phyloP scores from a whole-genome alignment of 2,797 vertebrate species.

The Hirundo rustica region DNA sequence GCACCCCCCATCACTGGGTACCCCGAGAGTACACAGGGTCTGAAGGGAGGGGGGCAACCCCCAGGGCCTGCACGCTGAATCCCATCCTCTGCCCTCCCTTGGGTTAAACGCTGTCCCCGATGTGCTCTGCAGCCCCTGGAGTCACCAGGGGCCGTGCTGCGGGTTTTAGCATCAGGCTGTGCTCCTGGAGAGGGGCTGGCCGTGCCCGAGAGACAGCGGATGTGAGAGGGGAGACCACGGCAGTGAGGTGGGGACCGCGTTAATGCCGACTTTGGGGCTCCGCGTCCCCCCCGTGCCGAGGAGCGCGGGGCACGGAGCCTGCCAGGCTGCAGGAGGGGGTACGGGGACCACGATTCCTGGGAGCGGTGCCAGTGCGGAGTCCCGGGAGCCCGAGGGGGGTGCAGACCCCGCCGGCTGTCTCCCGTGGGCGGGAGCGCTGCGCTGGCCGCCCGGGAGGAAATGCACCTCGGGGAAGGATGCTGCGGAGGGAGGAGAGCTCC shows the following conservation, averaged over 20 bases:
- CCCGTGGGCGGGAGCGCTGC: not conserved
- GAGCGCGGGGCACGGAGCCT: not conserved
- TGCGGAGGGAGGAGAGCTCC: not conserved
- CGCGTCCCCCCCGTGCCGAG: not conserved
- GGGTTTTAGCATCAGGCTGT: not conserved
- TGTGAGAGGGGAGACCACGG: fast-evolving
- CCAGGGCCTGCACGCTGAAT: fast-evolving
- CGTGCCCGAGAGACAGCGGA: not conserved
- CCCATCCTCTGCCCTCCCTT: not conserved
- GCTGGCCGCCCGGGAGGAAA: not conserved
- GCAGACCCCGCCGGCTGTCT: not conserved
- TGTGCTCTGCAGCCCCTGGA: not conserved
- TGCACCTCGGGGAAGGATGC: not conserved
- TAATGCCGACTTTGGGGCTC: not conserved
- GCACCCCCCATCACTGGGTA: fast-evolving
- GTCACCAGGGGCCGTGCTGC: not conserved
- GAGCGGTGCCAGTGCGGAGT: not conserved
- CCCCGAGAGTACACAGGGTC: too few species aligned
- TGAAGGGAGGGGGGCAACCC: not conserved
- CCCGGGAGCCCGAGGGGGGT: not conserved
- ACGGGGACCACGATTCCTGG: not conserved
- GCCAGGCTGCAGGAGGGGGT: not conserved
- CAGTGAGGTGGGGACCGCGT: not conserved
- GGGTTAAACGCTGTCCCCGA: not conserved
- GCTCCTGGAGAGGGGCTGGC: not conserved